Conservation (phyloP, 2,113 vertebrate species). For the Scomber japonicus region DNA sequence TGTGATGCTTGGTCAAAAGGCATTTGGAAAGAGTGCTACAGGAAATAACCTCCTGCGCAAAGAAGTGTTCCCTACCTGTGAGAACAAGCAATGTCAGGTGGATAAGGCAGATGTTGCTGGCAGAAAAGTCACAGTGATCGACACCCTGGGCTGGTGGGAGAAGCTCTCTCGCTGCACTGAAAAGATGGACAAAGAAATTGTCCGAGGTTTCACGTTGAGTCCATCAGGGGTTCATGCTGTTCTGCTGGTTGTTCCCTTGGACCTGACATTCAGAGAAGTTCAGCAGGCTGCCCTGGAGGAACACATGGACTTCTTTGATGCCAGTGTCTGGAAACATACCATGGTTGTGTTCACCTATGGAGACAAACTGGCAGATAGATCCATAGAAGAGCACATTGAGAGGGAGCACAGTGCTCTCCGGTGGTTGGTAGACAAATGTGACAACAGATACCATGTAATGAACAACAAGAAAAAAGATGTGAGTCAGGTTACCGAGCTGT, state of each 20-base stretch:
- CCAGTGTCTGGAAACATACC: conserved; percentile 63
- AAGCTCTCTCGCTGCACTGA: not conserved
- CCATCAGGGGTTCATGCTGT: conserved; percentile 49
- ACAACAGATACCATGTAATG: conserved; percentile 67
- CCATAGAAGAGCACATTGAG: conserved; percentile 70
- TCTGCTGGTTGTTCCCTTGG: conserved; percentile 61
- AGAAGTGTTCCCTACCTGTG: conserved; percentile 24
- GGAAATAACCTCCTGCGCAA: conserved; percentile 57
- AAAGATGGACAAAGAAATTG: conserved; percentile 53
- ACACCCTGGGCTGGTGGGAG: conserved; percentile 64
- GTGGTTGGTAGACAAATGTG: conserved; percentile 69
- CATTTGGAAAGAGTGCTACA: conserved; percentile 57
- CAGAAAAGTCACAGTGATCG: conserved; percentile 48
- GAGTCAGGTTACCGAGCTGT: conserved; percentile 60
- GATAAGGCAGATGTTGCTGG: not conserved
- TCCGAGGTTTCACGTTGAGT: conserved; percentile 38
- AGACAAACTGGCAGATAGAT: conserved; percentile 48
- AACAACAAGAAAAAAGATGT: conserved; percentile 44
- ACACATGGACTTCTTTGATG: conserved; percentile 55
- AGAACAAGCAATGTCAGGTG: conserved; percentile 1
- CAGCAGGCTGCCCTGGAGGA: conserved; percentile 35
- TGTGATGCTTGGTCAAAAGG: conserved; percentile 60
- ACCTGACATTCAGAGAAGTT: conserved; percentile 41
- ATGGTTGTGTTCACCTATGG: conserved; percentile 65
- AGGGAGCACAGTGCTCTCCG: conserved; percentile 33